phyloP scores from a whole-genome alignment of 2,113 vertebrate genomes.

The Scomber japonicus region DNA sequence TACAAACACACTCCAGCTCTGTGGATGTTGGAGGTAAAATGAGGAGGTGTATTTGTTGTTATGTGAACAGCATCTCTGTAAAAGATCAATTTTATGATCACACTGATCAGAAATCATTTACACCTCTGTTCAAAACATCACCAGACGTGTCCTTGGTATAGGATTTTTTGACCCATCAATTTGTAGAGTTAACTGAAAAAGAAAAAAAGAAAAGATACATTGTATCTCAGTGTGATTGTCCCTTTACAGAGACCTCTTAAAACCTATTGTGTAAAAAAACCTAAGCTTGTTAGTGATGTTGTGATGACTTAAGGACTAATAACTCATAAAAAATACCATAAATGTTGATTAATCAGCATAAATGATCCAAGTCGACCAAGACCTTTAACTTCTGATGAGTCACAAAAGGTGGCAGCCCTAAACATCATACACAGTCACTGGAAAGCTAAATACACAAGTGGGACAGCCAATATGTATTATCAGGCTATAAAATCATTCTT shows the following conservation, averaged over 20 bases:
- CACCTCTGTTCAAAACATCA: neutral
- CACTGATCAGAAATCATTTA: neutral
- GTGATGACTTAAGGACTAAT: slow-evolving; percentile 22
- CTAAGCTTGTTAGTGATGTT: neutral
- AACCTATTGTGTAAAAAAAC: no score
- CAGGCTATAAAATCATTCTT: neutral
- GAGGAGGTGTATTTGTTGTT: neutral
- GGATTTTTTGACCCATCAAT: neutral
- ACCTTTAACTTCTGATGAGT: slow-evolving; percentile 35
- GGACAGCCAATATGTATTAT: neutral
- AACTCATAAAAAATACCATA: slow-evolving; percentile 3
- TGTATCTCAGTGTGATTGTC: neutral
- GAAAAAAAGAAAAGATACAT: neutral
- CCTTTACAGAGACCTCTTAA: neutral
- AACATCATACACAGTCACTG: slow-evolving; percentile 17
- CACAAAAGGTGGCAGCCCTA: slow-evolving; percentile 23
- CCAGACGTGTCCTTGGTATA: neutral
- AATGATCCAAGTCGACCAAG: neutral
- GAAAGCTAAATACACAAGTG: neutral
- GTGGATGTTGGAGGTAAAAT: neutral
- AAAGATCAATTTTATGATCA: neutral
- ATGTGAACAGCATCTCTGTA: neutral
- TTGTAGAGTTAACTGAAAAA: neutral
- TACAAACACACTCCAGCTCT: neutral
- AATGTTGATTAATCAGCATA: slow-evolving; percentile 45